A percentile compares a stretch with the other conserved stretches of the same genome.
Evolutionary conservation across 2,797 vertebrate genomes (phyloP).

Genomic region (Mus spretus): DNA sequence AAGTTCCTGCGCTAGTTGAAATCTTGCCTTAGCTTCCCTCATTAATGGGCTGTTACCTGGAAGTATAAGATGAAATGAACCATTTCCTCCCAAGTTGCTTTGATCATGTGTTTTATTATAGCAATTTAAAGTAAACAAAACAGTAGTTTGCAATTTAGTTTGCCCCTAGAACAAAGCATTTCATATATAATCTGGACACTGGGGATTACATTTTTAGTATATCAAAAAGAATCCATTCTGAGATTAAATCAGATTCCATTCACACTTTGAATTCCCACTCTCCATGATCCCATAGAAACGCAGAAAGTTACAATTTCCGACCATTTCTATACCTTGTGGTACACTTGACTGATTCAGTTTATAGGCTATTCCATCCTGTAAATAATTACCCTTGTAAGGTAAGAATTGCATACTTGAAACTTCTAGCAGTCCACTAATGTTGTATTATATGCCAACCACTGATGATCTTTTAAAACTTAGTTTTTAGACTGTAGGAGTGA

Average conservation of each 20-base stretch:
- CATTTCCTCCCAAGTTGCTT: neutral
- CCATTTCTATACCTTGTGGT: neutral
- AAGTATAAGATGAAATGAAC: neutral
- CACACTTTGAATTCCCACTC: neutral
- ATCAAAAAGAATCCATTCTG: slow-evolving; percentile 51
- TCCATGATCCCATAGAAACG: neutral
- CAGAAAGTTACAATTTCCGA: neutral
- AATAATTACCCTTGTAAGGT: slow-evolving; percentile 33
- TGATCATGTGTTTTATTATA: neutral
- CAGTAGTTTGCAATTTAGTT: slow-evolving; percentile 39
- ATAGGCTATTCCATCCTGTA: neutral
- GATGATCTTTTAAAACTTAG: neutral
- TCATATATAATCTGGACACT: neutral
- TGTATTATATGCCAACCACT: neutral
- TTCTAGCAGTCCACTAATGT: neutral
- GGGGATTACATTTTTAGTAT: neutral
- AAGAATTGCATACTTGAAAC: neutral
- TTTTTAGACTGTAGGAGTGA: neutral
- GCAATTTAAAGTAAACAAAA: neutral
- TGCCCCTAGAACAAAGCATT: neutral
- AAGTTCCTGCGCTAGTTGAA: neutral
- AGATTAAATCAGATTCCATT: neutral
- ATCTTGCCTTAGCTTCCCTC: neutral
- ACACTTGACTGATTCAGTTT: neutral
- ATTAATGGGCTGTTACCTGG: neutral